A percentile compares a stretch with the other conserved stretches of the same genome.
phyloP scores from a whole-genome alignment of 2,888 invertebrate genomes.

The Lasiommata megera region DNA sequence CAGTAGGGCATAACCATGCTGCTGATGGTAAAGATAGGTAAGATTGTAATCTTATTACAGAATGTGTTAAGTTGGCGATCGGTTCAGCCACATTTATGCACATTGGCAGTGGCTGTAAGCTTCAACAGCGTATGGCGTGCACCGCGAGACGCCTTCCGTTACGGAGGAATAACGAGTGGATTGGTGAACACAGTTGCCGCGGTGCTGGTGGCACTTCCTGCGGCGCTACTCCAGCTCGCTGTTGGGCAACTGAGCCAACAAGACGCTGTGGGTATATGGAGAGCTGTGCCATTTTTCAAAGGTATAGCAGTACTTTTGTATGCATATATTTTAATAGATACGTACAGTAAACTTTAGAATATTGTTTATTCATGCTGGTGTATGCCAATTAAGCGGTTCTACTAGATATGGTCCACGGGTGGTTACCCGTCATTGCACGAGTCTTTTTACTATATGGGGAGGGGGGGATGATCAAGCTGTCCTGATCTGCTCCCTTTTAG shows the following conservation, averaged over 20 bases:
- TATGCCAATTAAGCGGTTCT: too few relatives aligned
- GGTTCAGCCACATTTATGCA: slow-evolving; percentile 64
- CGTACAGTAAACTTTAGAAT: too few relatives aligned
- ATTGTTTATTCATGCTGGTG: too few relatives aligned
- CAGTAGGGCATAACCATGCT: too few relatives aligned
- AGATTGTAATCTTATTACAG: slow-evolving; percentile 36
- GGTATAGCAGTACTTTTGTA: too few relatives aligned
- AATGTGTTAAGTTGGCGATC: slow-evolving; percentile 50
- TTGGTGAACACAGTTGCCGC: slow-evolving; percentile 73
- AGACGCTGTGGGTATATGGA: slow-evolving; percentile 84
- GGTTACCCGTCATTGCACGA: too few relatives aligned
- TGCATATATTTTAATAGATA: too few relatives aligned
- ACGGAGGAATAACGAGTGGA: slow-evolving; percentile 77
- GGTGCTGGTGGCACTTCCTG: slow-evolving; percentile 76
- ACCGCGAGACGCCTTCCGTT: slow-evolving; percentile 75
- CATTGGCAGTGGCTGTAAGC: slow-evolving; percentile 78
- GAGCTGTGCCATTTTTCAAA: slow-evolving; percentile 84
- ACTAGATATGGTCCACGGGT: too few relatives aligned
- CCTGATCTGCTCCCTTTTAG: too few relatives aligned
- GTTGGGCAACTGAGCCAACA: slow-evolving; percentile 84
- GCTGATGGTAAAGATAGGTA: too few relatives aligned
- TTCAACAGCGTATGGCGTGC: slow-evolving; percentile 81
- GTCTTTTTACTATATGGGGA: too few relatives aligned
- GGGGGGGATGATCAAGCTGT: too few relatives aligned
- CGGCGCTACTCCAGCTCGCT: slow-evolving; percentile 82